Conservation (phyloP, 2,797 vertebrate genomes). For the Streptopelia turtur region DNA sequence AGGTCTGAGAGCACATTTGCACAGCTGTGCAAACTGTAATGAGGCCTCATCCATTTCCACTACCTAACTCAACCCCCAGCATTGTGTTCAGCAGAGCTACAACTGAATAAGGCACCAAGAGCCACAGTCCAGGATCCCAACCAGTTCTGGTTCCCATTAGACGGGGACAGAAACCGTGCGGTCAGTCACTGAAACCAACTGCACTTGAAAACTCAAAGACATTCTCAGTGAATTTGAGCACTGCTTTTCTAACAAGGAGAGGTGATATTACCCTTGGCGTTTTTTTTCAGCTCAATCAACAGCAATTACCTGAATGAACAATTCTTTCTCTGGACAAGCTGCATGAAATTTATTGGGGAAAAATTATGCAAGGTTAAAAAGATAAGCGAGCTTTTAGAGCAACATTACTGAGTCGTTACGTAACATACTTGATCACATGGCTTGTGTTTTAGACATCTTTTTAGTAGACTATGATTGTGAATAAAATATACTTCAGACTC, state of each 20-base stretch:
- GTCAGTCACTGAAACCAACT: not conserved
- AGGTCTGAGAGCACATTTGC: not conserved
- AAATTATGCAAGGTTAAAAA: not conserved
- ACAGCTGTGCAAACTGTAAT: not conserved
- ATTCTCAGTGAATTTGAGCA: not conserved
- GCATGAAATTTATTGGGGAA: accelerated
- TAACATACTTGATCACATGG: not conserved
- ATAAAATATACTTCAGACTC: not conserved
- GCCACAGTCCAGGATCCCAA: not conserved
- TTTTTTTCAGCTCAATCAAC: not conserved
- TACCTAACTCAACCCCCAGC: not conserved
- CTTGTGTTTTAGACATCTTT: not conserved
- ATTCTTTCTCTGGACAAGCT: not conserved
- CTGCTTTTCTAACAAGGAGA: not conserved
- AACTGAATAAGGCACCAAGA: not conserved
- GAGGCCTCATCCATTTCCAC: not conserved
- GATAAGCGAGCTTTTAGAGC: not conserved
- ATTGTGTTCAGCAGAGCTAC: not conserved
- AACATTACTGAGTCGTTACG: not conserved
- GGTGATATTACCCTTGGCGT: not conserved
- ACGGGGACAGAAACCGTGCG: not conserved
- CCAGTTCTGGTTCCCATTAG: not conserved
- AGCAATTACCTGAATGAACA: not conserved
- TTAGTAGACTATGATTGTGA: not conserved
- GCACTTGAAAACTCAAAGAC: not conserved